phyloP scores from a whole-genome alignment of 2,888 invertebrate genomes.

The Argyresthia goedartella region DNA sequence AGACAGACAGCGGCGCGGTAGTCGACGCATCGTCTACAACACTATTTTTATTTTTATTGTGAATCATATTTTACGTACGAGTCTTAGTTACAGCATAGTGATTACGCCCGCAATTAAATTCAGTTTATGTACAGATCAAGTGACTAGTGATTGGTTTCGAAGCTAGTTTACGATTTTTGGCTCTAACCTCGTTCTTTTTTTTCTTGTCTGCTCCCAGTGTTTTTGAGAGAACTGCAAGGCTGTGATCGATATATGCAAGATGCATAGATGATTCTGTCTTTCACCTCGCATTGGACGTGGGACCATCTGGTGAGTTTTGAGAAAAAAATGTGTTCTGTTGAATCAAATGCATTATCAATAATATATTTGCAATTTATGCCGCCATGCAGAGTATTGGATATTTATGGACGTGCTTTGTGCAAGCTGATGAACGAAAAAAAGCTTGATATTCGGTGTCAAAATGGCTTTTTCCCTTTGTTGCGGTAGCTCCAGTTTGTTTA shows the following conservation, averaged over 20 bases:
- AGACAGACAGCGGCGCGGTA: conserved; percentile 68
- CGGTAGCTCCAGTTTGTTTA: conserved; percentile 72
- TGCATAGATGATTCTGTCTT: conserved; percentile 65
- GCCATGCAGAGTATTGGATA: conserved; percentile 18
- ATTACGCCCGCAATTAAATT: conserved; percentile 35
- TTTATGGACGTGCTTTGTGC: conserved; percentile 11
- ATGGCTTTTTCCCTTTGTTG: conserved; percentile 47
- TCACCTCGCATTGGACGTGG: conserved; percentile 36
- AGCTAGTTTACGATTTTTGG: conserved; percentile 43
- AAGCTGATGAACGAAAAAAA: neutral
- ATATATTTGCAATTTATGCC: conserved; percentile 17
- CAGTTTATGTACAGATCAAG: conserved; percentile 6
- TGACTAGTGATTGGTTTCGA: conserved; percentile 42
- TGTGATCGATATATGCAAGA: conserved; percentile 70
- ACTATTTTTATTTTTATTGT: conserved; percentile 70
- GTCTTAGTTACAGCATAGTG: conserved; percentile 22
- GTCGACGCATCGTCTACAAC: conserved; percentile 63
- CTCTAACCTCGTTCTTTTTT: conserved; percentile 64
- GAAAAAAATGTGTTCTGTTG: neutral
- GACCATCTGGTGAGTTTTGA: conserved; percentile 51
- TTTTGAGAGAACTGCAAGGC: conserved; percentile 67
- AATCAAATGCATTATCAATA: conserved; percentile 11
- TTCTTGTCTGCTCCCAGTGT: conserved; percentile 34
- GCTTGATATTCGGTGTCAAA: conserved; percentile 23
- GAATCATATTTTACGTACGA: conserved; percentile 50